Conservation (phyloP, 2,888 invertebrate species). For the Pammene fasciana region DNA sequence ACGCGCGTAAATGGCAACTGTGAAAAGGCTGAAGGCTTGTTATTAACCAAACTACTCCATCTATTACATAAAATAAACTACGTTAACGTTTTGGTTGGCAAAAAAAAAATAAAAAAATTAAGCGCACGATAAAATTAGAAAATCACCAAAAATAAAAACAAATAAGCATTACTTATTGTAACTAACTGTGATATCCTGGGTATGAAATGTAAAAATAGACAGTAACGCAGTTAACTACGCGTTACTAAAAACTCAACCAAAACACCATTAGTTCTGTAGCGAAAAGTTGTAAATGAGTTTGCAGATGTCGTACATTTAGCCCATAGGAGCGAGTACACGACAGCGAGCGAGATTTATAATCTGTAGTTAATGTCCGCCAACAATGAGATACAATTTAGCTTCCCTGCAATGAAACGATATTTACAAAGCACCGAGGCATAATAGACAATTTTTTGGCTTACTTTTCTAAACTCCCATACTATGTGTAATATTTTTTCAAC, state of each 20-base stretch:
- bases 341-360: conserved; percentile 72
- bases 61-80: too few species aligned
- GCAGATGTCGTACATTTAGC: conserved; percentile 51
- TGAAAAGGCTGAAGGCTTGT: too few species aligned
- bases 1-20: too few species aligned
- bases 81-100: too few species aligned
- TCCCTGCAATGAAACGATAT: conserved; percentile 66
- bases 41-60: too few species aligned
- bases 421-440: conserved; percentile 67
- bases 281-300: conserved; percentile 58
- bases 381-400: conserved; percentile 79
- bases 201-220: not conserved
- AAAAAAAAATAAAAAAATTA: too few species aligned
- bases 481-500: conserved; percentile 59
- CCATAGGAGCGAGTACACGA: conserved; percentile 51
- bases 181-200: too few species aligned
- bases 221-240: conserved; percentile 14
- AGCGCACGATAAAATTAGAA: too few species aligned
- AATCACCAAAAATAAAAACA: too few species aligned
- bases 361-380: conserved; percentile 73
- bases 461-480: conserved; percentile 63
- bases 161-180: too few species aligned
- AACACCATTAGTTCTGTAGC: conserved; percentile 48
- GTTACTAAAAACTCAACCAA: conserved; percentile 41
- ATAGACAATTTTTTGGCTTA: conserved; percentile 70